A percentile compares a stretch with the other conserved stretches of the same genome.
Evolutionary conservation across 2,888 invertebrate genomes (phyloP).

Genomic region (Tinea pellionella): DNA sequence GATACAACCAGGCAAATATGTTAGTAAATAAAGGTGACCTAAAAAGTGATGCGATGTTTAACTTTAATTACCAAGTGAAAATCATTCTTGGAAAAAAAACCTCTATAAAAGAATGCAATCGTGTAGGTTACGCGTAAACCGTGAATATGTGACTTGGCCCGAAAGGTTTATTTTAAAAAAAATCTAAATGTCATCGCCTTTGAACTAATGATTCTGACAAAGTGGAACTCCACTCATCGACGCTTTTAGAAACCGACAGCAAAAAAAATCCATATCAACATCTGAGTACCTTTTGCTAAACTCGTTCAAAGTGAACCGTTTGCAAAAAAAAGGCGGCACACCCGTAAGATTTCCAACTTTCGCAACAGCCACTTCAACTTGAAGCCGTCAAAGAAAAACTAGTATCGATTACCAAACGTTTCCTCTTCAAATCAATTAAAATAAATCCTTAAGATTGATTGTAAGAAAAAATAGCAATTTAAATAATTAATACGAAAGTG

Average conservation of each 20-base stretch:
- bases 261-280: slow-evolving; percentile 7
- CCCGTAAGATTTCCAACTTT: slow-evolving; percentile 13
- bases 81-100: no score
- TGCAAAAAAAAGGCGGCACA: slow-evolving; percentile 5
- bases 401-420: slow-evolving; percentile 11
- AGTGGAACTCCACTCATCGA: not conserved
- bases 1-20: not conserved
- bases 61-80: no score
- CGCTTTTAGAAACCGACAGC: not conserved
- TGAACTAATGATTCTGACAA: no score
- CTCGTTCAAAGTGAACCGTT: slow-evolving; percentile 1
- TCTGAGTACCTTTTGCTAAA: slow-evolving; percentile 1
- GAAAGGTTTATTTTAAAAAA: no score
- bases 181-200: no score
- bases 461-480: not conserved
- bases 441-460: not conserved
- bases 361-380: slow-evolving; percentile 5
- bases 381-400: slow-evolving; percentile 9
- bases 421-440: slow-evolving; percentile 10
- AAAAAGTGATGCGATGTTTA: not conserved
- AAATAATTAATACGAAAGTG: no score
- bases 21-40: not conserved
- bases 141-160: no score
- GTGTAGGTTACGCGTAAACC: no score
- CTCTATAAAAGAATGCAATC: no score